Base-by-base conservation (phyloP, 2,888 invertebrate species). In the Ochlodes sylvanus region DNA sequence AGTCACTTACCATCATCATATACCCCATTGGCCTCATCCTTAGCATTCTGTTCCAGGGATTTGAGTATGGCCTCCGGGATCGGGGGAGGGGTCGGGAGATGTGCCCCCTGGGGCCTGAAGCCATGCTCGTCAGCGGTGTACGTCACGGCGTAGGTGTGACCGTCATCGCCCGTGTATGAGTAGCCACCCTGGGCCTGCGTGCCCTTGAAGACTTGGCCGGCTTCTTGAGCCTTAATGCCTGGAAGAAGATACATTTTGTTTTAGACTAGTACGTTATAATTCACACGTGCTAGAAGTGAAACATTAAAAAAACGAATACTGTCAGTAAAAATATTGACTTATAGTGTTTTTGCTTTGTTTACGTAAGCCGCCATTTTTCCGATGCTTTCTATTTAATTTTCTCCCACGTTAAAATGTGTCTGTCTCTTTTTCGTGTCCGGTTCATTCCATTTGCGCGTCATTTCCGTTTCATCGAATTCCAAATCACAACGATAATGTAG, bases 41-140 rank as follows among this genome's bases (percentile, higher is more conserved):
- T 86, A 4, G 92, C 91, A 44, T 94, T 94, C 73, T 88, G 84
- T 69, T 94, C 92, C 69, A 94, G 74, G 41, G 90, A 85, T 79
- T 90, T 91, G 41, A 90, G 79, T 69, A 95, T 95, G 7, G 87
- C 94, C 56, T 94, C 94, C 6, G 95, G 94, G 0, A 94, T 88
- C 2, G 95, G 95, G 0, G 94, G 95, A 1, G 94, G 93, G 0
- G 94, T 94, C 0, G 95, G 95, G 0, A 95, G 78, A 74, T 95
- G 95, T 0, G 89, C 92, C 0, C 95, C 95, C 54, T 89, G 83
- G 0, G 95, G 89, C 52, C 89, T 86, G 84, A 94, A 95, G 2
- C 95, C 95, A 68, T 94, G 86, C 78, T 95, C 94, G 71, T 95
- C 95, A 63, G 95, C 95, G 0, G 89, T 90, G 75, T 95, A 95